Evolutionary conservation across 2,888 invertebrate genomes (phyloP).

Genomic region (Nomada flava): DNA sequence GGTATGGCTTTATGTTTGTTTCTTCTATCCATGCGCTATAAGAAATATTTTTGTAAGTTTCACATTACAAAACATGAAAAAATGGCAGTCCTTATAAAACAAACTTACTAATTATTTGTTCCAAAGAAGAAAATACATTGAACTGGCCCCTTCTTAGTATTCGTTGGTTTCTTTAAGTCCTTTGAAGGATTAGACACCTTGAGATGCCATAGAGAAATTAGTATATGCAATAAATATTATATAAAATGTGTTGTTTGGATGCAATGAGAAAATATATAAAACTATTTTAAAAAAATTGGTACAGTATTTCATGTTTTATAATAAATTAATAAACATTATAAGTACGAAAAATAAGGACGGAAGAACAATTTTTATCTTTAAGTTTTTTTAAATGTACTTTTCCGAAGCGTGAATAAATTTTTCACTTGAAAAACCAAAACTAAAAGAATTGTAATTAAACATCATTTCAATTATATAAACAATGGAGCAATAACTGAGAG

Average conservation of each 20-base stretch:
- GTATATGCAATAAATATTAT: slow-evolving; percentile 19
- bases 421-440: not conserved
- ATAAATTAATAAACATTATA: not conserved
- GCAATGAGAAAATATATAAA: slow-evolving; percentile 2
- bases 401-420: not conserved
- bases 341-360: not conserved
- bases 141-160: slow-evolving; percentile 88
- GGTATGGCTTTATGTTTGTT: slow-evolving; percentile 92
- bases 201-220: slow-evolving; percentile 71
- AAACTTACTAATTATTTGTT: slow-evolving; percentile 96
- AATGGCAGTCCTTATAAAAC: slow-evolving; percentile 41
- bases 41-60: slow-evolving; percentile 56
- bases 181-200: slow-evolving; percentile 93
- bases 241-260: not conserved
- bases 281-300: not conserved
- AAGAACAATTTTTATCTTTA: not conserved
- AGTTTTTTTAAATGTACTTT: not conserved
- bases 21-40: slow-evolving; percentile 96
- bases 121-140: slow-evolving; percentile 98
- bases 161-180: slow-evolving; percentile 90
- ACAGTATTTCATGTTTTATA: not conserved
- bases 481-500: too few species aligned
- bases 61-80: slow-evolving; percentile 13
- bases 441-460: slow-evolving; percentile 1
- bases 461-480: not conserved